Percentiles rank a stretch among this genome's conserved stretches.
Conservation (phyloP, 2,113 vertebrate species). For the Micronycteris hirsuta region DNA sequence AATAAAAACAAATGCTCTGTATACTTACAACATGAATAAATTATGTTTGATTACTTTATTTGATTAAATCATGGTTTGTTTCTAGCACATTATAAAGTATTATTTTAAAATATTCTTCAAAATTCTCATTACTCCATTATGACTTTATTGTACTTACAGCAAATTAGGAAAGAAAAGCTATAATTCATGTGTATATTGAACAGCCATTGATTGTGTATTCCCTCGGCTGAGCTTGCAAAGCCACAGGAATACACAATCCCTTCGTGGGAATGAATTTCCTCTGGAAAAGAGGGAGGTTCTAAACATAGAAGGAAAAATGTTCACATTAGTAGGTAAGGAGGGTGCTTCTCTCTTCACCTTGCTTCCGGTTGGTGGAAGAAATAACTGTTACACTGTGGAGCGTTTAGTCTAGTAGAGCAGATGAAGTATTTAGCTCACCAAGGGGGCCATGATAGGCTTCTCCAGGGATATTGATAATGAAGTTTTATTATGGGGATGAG, state of each 20-base stretch:
- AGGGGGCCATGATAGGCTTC: fast-evolving
- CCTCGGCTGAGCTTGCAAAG: not conserved
- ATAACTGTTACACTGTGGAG: not conserved
- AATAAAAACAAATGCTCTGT: not conserved
- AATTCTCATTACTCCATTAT: not conserved
- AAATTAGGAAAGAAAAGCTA: not conserved
- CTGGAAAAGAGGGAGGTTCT: not conserved
- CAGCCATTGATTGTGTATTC: not conserved
- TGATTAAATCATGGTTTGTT: not conserved
- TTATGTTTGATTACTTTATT: not conserved
- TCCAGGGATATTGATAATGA: not conserved
- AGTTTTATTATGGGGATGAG: not conserved
- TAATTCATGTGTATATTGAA: not conserved
- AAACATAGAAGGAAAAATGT: not conserved
- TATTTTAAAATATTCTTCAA: not conserved
- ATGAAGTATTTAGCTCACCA: not conserved
- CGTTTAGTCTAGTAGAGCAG: not conserved
- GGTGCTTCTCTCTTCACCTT: not conserved
- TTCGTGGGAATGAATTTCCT: not conserved
- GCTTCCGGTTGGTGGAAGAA: not conserved
- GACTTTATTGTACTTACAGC: not conserved
- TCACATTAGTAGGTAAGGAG: not conserved
- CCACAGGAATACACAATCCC: not conserved
- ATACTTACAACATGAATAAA: not conserved
- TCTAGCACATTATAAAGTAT: not conserved